Conservation (phyloP, 2,113 vertebrate species). For the Dipodomys spectabilis region DNA sequence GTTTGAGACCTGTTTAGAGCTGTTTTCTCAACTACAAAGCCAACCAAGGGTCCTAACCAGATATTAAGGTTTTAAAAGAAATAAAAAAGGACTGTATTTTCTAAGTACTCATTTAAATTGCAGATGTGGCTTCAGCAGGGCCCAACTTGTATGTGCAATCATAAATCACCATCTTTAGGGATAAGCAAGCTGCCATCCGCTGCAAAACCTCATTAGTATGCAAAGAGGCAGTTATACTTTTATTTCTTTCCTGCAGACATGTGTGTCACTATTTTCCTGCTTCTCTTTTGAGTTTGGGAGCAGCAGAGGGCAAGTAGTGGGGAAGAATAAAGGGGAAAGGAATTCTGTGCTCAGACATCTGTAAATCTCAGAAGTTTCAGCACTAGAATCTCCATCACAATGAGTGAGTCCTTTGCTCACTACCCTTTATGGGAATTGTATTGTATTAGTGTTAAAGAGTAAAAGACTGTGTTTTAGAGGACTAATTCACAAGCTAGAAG, state of each 20-base stretch:
- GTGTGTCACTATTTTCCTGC: constrained; percentile 41
- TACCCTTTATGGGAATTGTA: neutral
- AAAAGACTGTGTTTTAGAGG: neutral
- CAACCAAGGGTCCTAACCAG: constrained; percentile 5
- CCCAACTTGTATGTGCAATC: neutral
- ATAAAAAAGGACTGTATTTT: constrained; percentile 15
- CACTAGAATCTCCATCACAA: constrained; percentile 56
- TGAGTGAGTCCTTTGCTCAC: neutral
- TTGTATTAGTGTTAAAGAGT: neutral
- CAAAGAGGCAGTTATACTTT: neutral
- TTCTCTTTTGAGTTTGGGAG: constrained; percentile 41
- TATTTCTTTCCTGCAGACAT: constrained; percentile 31
- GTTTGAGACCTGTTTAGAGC: neutral
- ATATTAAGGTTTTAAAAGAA: neutral
- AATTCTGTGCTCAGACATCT: constrained; percentile 17
- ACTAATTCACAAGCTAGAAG: neutral
- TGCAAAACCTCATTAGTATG: constrained; percentile 38
- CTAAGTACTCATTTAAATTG: constrained; percentile 59
- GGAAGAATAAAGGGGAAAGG: neutral
- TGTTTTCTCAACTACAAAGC: neutral
- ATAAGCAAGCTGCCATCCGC: neutral
- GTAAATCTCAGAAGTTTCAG: constrained; percentile 2
- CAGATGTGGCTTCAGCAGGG: constrained; percentile 20
- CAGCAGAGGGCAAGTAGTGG: neutral
- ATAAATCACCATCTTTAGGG: constrained; percentile 51